Base-by-base conservation (phyloP, 2,113 vertebrate species). In the Tympanuchus pallidicinctus region DNA sequence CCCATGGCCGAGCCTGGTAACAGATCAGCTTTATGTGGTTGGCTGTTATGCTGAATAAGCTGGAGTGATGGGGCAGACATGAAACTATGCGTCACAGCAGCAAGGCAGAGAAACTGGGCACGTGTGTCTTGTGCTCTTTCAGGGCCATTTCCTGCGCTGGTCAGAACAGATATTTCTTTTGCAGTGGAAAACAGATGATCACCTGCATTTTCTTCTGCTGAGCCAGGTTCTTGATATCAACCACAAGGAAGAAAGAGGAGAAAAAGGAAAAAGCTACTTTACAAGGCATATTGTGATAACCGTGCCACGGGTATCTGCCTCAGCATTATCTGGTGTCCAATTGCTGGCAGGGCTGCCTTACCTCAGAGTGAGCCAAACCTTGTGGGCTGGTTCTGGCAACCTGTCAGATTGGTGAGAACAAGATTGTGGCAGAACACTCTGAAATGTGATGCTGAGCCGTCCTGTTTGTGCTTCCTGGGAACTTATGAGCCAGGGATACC, bases 11-110 rank as follows among this genome's bases (percentile, higher is more conserved):
- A 85, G 65, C 57, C 73, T 89, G 79, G 40, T 90, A 70, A 43
- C 88, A 87, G 90, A 70, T 93, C 74, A 75, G 74, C 91, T 95
- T 96, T 70, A 91, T 96, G 95, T 90, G 90, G 94, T 91, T 88
- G 63, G 20, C 28, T 36, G 45, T 77, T 90, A 25, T 78, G 95
- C 95, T 95, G 91, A 96, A 72, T 92, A 95, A 97, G 94, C 71
- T 7, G 87, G 67, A 67, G 80, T 71, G 79, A 76, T 2, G 28
- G 75, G 87, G 93, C 74, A 92, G 94, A 95, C 90, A 65, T 85
- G 74, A 95, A 94, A 86, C 64, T 78, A 94, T 91, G 82, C 45
- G 88, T 92, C 63, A 34, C 3, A 83, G 76, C 82, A 94, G 76
- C 76, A 45, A 92, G 65, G 61, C 80, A 78, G 82, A 67, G 87